A percentile compares a stretch with the other conserved stretches of the same genome.
phyloP scores from a whole-genome alignment of 2,888 invertebrate genomes.

The Uropetala carovei region DNA sequence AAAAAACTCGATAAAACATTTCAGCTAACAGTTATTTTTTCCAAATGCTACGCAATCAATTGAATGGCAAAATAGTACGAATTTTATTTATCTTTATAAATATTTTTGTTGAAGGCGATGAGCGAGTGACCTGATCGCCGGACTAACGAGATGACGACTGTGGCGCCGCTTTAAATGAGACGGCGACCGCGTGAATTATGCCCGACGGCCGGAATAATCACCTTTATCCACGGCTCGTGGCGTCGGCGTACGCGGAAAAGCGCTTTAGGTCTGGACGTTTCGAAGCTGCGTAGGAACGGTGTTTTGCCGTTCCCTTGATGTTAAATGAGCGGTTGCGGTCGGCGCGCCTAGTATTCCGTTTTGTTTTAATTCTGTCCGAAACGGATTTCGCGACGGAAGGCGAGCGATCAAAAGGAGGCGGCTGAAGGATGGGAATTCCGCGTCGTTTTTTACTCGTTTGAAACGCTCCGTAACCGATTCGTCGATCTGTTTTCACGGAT shows the following conservation, averaged over 20 bases:
- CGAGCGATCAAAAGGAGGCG: not conserved
- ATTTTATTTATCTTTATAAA: not conserved
- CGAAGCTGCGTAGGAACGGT: not conserved
- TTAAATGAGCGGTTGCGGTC: too few species aligned
- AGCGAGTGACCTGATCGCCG: not conserved
- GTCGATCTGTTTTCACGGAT: not conserved
- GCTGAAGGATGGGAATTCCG: not conserved
- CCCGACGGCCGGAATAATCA: conserved; percentile 10
- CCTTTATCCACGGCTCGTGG: not conserved
- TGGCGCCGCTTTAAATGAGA: not conserved
- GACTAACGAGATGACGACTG: not conserved
- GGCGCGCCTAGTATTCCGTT: not conserved
- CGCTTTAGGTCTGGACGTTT: not conserved
- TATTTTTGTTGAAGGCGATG: too few species aligned
- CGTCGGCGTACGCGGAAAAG: not conserved
- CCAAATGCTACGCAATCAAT: not conserved
- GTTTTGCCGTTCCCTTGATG: not conserved
- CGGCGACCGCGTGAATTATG: conserved; percentile 17
- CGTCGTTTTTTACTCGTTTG: not conserved
- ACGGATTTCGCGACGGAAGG: not conserved
- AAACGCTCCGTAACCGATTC: not conserved
- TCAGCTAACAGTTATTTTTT: not conserved
- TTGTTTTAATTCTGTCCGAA: not conserved
- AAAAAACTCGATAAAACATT: not conserved
- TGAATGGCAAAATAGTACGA: not conserved